Evolutionary conservation across 2,888 invertebrate species (phyloP), one percentile per base, ranked within the genome.

Genomic region (Ornithoptera priamus): DNA sequence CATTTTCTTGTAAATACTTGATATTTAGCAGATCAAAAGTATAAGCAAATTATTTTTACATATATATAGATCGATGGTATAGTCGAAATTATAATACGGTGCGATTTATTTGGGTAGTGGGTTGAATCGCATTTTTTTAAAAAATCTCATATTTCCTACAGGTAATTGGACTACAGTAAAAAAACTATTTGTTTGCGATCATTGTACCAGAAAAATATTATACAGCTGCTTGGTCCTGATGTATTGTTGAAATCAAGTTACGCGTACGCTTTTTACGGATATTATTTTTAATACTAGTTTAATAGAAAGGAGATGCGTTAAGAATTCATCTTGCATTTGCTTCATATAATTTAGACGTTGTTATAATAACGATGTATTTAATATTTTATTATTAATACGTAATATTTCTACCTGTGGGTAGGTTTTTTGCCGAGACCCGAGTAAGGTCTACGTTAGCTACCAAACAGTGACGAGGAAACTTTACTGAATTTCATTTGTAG

Each of bases 191-290:
- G 56, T 69, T 67, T 15, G 53, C 58, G 66, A 50, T 66, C 56
- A 36, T 46, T 63, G 69, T 57, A 71, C 64, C 75, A 69, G 30
- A 65, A 71, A 75, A 73, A 61, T 72, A 30, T 53, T 63, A 60
- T 36, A 56, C 75, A 74, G 75, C 72, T 75, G 73, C 53, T 50
- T 50, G 50, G 15, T 36, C 39, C 58, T 46, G 46, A 58, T 62
- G 39, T 71, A 67, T 69, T 63, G 20, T 57, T 57, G n/a, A 68
- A 50, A 67, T 66, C 46, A 57, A 72, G 71, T 73, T 68, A 71
- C 70, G 59, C 72, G 59, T 57, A 36, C 60, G 60, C 61, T 61
- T 67, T 20, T n/a, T 57, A 57, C 12, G 12, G 10, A 67, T 57
- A 17, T 57, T 36, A 36, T 18, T 56, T 67, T 12, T 62, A 62